phyloP scores from a whole-genome alignment of 2,113 vertebrate genomes.

The Alligator sinensis region DNA sequence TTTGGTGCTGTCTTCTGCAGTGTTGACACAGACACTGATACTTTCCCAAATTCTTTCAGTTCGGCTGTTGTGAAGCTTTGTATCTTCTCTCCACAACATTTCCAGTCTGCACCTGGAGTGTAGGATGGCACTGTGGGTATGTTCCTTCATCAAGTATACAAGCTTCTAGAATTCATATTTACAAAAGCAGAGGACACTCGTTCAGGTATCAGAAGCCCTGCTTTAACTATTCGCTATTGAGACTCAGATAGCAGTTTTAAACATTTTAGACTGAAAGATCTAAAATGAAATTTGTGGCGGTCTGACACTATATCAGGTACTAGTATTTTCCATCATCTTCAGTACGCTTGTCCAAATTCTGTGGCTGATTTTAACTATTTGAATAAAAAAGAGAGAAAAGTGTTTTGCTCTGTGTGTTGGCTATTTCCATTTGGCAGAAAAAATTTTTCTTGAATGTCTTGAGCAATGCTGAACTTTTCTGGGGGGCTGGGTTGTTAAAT shows the following conservation, averaged over 20 bases:
- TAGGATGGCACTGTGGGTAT: conserved; percentile 96
- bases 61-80: conserved; percentile 96
- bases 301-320: background rate
- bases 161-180: conserved; percentile 54
- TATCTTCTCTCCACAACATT: conserved; percentile 89
- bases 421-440: background rate
- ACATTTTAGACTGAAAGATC: background rate
- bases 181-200: conserved; percentile 62
- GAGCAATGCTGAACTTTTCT: background rate
- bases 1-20: background rate
- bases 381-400: background rate
- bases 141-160: conserved; percentile 71
- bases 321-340: background rate
- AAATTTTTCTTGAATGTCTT: background rate
- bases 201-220: conserved; percentile 33
- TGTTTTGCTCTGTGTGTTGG: too few species aligned
- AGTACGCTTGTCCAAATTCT: accelerated
- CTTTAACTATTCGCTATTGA: background rate
- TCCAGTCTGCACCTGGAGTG: conserved; percentile 91
- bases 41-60: conserved; percentile 76
- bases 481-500: background rate
- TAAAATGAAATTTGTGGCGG: background rate
- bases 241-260: background rate
- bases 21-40: background rate
- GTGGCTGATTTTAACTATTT: background rate